Evolutionary conservation across 2,888 invertebrate genomes (phyloP).

Genomic region (Heteromyza rotundicornis): DNA sequence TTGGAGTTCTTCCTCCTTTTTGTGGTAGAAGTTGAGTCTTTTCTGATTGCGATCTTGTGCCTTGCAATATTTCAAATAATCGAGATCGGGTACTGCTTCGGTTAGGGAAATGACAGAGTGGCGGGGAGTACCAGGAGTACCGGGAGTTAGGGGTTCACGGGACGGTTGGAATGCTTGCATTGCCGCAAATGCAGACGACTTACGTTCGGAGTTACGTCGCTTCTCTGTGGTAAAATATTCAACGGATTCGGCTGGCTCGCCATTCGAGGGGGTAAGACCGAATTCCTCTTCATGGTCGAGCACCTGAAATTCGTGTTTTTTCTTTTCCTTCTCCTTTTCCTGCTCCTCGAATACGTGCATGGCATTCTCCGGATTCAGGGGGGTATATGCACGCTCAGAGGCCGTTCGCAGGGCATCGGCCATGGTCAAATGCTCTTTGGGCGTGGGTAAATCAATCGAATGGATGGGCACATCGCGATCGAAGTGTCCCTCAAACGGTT

Average conservation of each 20-base stretch:
- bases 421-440: slow-evolving; percentile 65
- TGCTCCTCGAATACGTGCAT: slow-evolving; percentile 51
- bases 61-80: slow-evolving; percentile 50
- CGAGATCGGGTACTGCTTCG: slow-evolving; percentile 40
- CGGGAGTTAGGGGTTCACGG: slow-evolving; percentile 46
- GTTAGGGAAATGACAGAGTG: slow-evolving; percentile 41
- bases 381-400: slow-evolving; percentile 69
- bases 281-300: slow-evolving; percentile 53
- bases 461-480: slow-evolving; percentile 63
- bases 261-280: slow-evolving; percentile 36
- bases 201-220: slow-evolving; percentile 34
- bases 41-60: slow-evolving; percentile 56
- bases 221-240: slow-evolving; percentile 45
- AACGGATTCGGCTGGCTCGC: slow-evolving; percentile 37
- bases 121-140: slow-evolving; percentile 41
- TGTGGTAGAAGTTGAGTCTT: slow-evolving; percentile 53
- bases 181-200: slow-evolving; percentile 59
- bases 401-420: slow-evolving; percentile 70
- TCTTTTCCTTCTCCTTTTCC: slow-evolving; percentile 47
- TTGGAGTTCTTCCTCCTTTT: slow-evolving; percentile 55
- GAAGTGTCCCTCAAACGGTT: slow-evolving; percentile 64
- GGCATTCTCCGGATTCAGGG: slow-evolving; percentile 65
- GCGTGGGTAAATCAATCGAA: slow-evolving; percentile 58
- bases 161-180: slow-evolving; percentile 62
- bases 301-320: slow-evolving; percentile 56